These are phyloP conservation scores for Tretioscincus oriximinensis DNA, from an alignment of 2,113 vertebrate genomes.

Conservation along the genomic window DNA sequence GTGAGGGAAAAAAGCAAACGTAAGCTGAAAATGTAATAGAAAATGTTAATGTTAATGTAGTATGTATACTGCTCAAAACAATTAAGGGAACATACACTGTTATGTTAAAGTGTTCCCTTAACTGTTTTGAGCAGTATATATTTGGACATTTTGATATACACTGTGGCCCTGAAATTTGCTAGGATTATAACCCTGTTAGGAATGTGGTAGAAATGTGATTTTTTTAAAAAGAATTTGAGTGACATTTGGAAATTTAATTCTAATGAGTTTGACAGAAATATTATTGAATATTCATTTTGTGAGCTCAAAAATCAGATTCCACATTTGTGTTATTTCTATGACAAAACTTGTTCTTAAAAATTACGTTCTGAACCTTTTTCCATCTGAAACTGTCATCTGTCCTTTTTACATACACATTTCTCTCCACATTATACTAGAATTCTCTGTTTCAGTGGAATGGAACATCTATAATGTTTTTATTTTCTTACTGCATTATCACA, in stretches of 20 bases:
- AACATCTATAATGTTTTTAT: not conserved
- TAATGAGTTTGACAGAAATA: not conserved
- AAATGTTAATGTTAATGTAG: not conserved
- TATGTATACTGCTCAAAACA: too few relatives aligned
- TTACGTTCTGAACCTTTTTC: not conserved
- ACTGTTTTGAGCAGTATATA: too few relatives aligned
- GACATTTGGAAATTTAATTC: not conserved
- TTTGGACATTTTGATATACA: not conserved
- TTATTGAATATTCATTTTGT: not conserved
- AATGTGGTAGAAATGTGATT: not conserved
- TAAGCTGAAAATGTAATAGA: slow-evolving; percentile 6
- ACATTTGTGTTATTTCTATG: not conserved
- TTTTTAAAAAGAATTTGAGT: not conserved
- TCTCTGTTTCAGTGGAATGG: not conserved
- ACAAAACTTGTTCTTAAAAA: not conserved
- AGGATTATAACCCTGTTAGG: not conserved
- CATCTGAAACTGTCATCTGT: not conserved
- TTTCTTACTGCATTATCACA: not conserved
- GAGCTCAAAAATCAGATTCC: not conserved
- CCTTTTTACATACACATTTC: not conserved
- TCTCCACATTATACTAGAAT: not conserved
- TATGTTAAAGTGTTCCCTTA: too few relatives aligned
- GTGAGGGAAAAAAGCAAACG: not conserved
- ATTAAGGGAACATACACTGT: too few relatives aligned
- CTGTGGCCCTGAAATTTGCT: not conserved